Base-by-base conservation (phyloP, 2,888 invertebrate genomes). In the Acronicta aceris region DNA sequence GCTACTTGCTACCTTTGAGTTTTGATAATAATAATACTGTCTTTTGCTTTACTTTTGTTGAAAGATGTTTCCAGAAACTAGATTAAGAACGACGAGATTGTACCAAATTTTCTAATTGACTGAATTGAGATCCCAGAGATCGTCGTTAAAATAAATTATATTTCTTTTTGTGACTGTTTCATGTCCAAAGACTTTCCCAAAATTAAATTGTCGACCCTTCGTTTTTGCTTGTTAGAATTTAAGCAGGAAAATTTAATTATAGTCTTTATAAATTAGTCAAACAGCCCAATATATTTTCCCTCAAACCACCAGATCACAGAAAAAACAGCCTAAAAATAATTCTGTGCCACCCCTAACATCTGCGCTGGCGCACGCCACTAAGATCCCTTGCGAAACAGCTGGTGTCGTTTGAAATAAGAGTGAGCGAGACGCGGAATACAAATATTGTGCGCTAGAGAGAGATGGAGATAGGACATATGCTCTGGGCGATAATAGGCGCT, bases 341-440 rank as follows among this genome's bases (percentile, higher is more conserved):
- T 16, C 1, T 16, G 15, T 51, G 74, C 53, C 83, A 83, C 53
- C 83, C 83, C 84, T 84, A 57, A 27, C 53, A 54, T 38, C 17
- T 76, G 82, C 81, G 82, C 82, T 59, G 71, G 86, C 89, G 86
- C 87, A 87, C 77, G 82, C 84, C 74, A 76, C 65, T 50, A 51
- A 67, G 76, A 84, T 91, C 89, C 92, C 90, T 92, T 92, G 84
- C 87, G 81, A 84, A 91, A 91, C 92, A 92, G 91, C 92, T 92
- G 92, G 86, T 71, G 50, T 16, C 83, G 85, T 84, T 83, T 81
- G 78, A 81, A 81, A 85, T 81, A 81, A 59, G 84, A 57, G 60
- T 15, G 80, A 88, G 58, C 49, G 81, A 78, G 83, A 87, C 13
- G 66, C 66, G 48, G 49, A 17, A 57, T 51, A 25, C 13, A 10